A percentile compares a stretch with the other conserved stretches of the same genome.
phyloP scores from a whole-genome alignment of 2,888 invertebrate species.

The Spialia ferax region DNA sequence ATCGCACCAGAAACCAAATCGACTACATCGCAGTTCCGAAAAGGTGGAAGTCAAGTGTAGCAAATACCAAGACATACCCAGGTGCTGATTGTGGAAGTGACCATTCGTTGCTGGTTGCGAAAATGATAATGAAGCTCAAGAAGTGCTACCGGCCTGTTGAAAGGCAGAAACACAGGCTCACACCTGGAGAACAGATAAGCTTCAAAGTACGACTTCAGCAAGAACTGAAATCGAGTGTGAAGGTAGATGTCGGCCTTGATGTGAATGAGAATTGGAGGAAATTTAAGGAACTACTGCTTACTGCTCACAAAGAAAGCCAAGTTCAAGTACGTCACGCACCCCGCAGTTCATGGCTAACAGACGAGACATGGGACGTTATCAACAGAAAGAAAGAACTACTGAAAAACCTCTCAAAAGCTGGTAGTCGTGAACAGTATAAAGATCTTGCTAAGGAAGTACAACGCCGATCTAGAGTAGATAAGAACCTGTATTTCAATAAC shows the following conservation, averaged over 20 bases:
- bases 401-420: conserved; percentile 6
- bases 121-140: conserved; percentile 25
- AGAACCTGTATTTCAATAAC: neutral
- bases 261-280: conserved; percentile 11
- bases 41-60: conserved; percentile 27
- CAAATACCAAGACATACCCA: conserved; percentile 28
- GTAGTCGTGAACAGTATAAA: conserved; percentile 5
- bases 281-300: conserved; percentile 4
- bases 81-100: conserved; percentile 36
- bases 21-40: conserved; percentile 28
- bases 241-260: neutral
- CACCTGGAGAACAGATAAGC: neutral
- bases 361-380: conserved; percentile 8
- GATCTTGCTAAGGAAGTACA: neutral
- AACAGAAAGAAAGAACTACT: neutral
- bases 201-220: neutral
- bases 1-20: conserved; percentile 31
- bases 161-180: conserved; percentile 1
- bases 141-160: neutral
- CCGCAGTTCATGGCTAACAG: conserved; percentile 13
- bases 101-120: conserved; percentile 28
- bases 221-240: neutral
- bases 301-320: conserved; percentile 12
- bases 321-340: neutral
- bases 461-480: neutral